A percentile compares a stretch with the other conserved stretches of the same genome.
Conservation (phyloP, 2,113 vertebrate species). For the Elgaria multicarinata region DNA sequence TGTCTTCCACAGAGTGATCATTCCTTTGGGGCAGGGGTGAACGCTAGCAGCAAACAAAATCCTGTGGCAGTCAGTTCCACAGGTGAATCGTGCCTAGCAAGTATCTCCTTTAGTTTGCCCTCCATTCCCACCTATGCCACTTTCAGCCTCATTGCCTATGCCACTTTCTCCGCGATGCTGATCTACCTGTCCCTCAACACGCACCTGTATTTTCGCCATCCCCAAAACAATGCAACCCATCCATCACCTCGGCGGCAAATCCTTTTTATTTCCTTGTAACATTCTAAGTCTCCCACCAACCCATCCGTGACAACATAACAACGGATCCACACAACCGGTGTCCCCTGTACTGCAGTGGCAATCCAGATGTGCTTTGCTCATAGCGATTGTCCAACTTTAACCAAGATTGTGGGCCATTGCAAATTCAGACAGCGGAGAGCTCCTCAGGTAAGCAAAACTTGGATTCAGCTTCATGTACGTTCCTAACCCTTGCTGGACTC, state of each 20-base stretch:
- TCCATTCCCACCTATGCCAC: background rate
- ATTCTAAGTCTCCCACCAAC: background rate
- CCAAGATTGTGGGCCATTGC: background rate
- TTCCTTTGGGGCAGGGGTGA: background rate
- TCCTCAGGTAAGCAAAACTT: background rate
- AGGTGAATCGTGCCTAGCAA: background rate
- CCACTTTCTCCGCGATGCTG: background rate
- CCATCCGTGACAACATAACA: too few relatives aligned
- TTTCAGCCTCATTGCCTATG: background rate
- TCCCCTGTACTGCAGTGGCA: background rate
- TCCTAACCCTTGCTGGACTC: too few relatives aligned
- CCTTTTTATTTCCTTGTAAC: background rate
- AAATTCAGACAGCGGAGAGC: background rate
- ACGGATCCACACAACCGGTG: background rate
- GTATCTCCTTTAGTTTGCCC: too few relatives aligned
- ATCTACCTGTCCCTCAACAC: background rate
- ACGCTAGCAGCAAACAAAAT: background rate
- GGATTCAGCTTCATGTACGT: background rate
- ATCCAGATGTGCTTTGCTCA: background rate
- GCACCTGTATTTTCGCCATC: background rate
- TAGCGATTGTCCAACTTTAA: too few relatives aligned
- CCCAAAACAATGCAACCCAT: background rate
- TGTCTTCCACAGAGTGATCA: too few relatives aligned
- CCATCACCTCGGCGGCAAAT: background rate
- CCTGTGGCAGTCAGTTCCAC: background rate